Evolutionary conservation across 2,888 invertebrate genomes (phyloP).

Genomic region (Hemistola chrysoprasaria): DNA sequence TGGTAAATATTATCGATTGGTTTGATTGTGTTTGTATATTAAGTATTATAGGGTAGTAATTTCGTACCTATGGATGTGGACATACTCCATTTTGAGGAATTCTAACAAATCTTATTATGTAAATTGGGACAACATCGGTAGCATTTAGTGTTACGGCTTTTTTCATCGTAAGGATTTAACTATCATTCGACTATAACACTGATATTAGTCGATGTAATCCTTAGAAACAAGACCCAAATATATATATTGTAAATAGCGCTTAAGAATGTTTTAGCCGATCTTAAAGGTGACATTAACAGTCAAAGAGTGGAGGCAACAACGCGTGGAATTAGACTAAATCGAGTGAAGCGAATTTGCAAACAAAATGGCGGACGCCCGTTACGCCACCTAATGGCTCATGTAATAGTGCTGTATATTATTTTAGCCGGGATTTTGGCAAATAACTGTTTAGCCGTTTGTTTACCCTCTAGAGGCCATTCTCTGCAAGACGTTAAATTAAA

Average conservation of each 20-base stretch:
- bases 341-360: conserved; percentile 54
- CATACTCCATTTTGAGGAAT: too few species aligned
- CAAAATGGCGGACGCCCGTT: conserved; percentile 52
- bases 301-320: conserved; percentile 43
- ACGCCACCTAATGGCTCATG: conserved; percentile 58
- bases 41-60: too few species aligned
- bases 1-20: too few species aligned
- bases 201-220: conserved; percentile 3
- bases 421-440: conserved; percentile 27
- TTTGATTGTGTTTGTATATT: too few species aligned
- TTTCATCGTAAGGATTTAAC: conserved; percentile 5
- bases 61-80: too few species aligned
- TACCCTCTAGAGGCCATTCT: too few species aligned
- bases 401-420: conserved; percentile 59
- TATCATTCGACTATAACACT: conserved; percentile 37
- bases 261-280: conserved; percentile 32
- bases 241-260: conserved; percentile 28
- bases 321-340: conserved; percentile 56
- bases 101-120: too few species aligned
- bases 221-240: conserved; percentile 25
- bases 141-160: too few species aligned
- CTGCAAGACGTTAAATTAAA: too few species aligned
- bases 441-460: conserved; percentile 22
- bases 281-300: conserved; percentile 43
- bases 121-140: too few species aligned